Conservation (phyloP, 2,888 invertebrate species). For the Eristalinus sepulchralis region DNA sequence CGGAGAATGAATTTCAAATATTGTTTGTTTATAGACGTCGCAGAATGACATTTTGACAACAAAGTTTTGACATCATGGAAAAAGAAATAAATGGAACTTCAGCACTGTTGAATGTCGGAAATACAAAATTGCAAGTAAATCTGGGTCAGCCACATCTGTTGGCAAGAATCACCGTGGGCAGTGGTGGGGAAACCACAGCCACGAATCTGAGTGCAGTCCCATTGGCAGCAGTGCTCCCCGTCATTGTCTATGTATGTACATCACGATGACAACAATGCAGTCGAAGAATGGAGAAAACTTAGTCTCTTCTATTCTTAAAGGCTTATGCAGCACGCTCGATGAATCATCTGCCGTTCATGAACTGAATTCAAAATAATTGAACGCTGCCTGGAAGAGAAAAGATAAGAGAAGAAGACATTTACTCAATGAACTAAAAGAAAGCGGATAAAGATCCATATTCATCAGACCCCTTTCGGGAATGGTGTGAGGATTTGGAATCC, state of each 20-base stretch:
- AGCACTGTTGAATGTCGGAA: constrained; percentile 1
- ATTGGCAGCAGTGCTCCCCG: constrained; percentile 2
- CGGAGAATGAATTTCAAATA: neutral
- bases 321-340: constrained; percentile 37
- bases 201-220: neutral
- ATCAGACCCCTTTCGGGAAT: neutral
- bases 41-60: constrained; percentile 12
- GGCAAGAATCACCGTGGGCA: constrained; percentile 25
- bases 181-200: neutral
- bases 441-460: constrained; percentile 2
- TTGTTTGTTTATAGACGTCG: constrained; percentile 5
- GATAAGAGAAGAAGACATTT: constrained; percentile 21
- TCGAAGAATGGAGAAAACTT: neutral
- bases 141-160: constrained; percentile 47
- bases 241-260: constrained; percentile 13
- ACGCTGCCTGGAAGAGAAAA: constrained; percentile 59
- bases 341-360: constrained; percentile 54
- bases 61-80: constrained; percentile 1
- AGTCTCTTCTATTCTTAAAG: neutral
- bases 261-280: constrained; percentile 5
- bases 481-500: neutral
- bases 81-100: neutral
- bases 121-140: constrained; percentile 25
- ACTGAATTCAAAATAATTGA: constrained; percentile 51
- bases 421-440: neutral